Evolutionary conservation across 2,113 vertebrate genomes (phyloP).

Genomic region (Aptenodytes forsteri): DNA sequence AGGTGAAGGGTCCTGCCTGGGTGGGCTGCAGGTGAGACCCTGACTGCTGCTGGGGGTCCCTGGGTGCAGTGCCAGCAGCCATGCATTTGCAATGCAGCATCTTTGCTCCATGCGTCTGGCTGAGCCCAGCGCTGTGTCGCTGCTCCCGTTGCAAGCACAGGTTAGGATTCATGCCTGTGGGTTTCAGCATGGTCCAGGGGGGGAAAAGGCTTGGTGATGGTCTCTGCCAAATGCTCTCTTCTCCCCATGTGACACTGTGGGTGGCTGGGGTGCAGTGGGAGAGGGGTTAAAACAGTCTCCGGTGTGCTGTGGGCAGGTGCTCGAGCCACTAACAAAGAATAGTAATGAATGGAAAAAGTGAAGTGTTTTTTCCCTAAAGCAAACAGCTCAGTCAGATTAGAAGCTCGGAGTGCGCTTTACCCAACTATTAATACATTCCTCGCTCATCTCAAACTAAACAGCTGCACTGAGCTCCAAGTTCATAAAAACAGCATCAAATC

Average conservation of each 20-base stretch:
- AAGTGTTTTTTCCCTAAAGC: slow-evolving; percentile 79
- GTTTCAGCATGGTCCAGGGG: fast-evolving
- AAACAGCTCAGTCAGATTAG: slow-evolving; percentile 79
- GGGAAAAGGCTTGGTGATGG: fast-evolving
- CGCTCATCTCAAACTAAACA: slow-evolving; percentile 83
- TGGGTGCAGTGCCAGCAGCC: background rate
- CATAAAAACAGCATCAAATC: slow-evolving; percentile 80
- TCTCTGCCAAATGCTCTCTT: background rate
- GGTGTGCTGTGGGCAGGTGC: slow-evolving; percentile 21
- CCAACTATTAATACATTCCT: slow-evolving; percentile 83
- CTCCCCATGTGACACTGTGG: background rate
- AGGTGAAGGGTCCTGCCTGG: background rate
- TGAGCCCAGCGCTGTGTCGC: fast-evolving
- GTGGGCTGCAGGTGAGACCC: background rate
- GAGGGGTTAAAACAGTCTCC: slow-evolving; percentile 58
- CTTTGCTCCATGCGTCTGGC: fast-evolving
- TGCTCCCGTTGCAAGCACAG: background rate
- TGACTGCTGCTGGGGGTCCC: fast-evolving
- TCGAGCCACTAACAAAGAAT: slow-evolving; percentile 29
- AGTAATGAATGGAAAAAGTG: slow-evolving; percentile 82
- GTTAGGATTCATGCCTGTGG: fast-evolving
- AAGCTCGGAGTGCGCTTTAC: slow-evolving; percentile 76
- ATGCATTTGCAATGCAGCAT: fast-evolving
- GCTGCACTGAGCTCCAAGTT: slow-evolving; percentile 76
- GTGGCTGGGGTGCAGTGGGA: slow-evolving; percentile 35